A percentile compares a stretch with the other conserved stretches of the same genome.
Conservation (phyloP, 2,888 invertebrate species). For the Fragum whitleyi region DNA sequence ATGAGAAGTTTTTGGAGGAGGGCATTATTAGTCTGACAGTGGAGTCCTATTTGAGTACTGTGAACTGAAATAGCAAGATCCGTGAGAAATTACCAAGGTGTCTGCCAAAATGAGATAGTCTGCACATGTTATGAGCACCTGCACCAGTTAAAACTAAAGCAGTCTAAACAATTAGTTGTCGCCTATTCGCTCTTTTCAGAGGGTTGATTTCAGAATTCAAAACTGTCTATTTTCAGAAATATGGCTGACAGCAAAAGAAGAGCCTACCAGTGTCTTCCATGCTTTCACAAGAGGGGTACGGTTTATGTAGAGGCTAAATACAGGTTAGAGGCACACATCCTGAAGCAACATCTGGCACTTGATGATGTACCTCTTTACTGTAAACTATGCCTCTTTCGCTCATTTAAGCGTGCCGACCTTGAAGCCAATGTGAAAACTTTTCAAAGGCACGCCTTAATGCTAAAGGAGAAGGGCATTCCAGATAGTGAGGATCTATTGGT, state of each 20-base stretch:
- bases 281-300: neutral
- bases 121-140: too few species aligned
- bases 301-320: constrained; percentile 1
- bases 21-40: too few species aligned
- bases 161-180: too few species aligned
- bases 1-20: too few species aligned
- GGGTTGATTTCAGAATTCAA: too few species aligned
- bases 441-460: neutral
- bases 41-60: too few species aligned
- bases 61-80: too few species aligned
- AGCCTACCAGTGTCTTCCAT: neutral
- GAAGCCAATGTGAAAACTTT: neutral
- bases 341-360: neutral
- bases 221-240: too few species aligned
- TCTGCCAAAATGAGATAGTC: too few species aligned
- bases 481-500: neutral
- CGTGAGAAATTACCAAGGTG: too few species aligned
- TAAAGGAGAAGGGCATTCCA: neutral
- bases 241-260: neutral
- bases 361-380: constrained; percentile 14
- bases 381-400: constrained; percentile 12
- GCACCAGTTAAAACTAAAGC: too few species aligned
- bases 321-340: neutral
- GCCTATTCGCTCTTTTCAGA: too few species aligned
- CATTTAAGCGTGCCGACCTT: neutral